Evolutionary conservation across 2,797 vertebrate species (phyloP).

Genomic region (Onychomys arenicola): DNA sequence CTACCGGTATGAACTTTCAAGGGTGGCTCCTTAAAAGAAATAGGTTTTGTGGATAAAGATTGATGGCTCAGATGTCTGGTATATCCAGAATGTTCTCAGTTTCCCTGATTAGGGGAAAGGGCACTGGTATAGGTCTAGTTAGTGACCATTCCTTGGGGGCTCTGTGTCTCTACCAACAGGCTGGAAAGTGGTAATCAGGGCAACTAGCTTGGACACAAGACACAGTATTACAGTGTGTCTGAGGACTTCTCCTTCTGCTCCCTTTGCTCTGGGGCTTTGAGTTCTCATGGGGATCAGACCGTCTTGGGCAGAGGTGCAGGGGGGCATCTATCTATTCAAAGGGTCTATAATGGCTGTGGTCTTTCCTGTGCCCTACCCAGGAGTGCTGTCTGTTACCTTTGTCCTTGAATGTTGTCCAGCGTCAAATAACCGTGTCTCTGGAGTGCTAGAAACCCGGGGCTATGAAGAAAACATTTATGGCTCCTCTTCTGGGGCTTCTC

Average conservation of each 20-base stretch:
- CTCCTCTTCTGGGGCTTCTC: not conserved
- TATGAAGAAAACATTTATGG: not conserved
- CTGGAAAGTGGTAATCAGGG: not conserved
- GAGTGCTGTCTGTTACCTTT: not conserved
- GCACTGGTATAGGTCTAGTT: not conserved
- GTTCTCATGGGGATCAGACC: not conserved
- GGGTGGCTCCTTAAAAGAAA: not conserved
- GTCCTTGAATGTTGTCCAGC: not conserved
- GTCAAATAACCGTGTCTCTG: not conserved
- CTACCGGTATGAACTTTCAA: not conserved
- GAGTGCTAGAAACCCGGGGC: not conserved
- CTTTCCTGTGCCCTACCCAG: not conserved
- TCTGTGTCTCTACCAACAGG: not conserved
- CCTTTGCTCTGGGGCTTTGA: not conserved
- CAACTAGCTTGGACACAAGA: not conserved
- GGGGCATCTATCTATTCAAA: not conserved
- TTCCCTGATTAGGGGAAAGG: not conserved
- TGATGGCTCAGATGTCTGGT: constrained; percentile 5
- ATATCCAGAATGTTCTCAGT: not conserved
- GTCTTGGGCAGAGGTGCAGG: not conserved
- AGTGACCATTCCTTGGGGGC: not conserved
- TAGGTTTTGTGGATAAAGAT: not conserved
- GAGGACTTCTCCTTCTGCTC: not conserved
- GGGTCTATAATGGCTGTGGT: not conserved
- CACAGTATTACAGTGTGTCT: not conserved